These are phyloP conservation scores for Eptatretus atami DNA, from an alignment of 2,797 vertebrate genomes.

Conservation along the genomic window DNA sequence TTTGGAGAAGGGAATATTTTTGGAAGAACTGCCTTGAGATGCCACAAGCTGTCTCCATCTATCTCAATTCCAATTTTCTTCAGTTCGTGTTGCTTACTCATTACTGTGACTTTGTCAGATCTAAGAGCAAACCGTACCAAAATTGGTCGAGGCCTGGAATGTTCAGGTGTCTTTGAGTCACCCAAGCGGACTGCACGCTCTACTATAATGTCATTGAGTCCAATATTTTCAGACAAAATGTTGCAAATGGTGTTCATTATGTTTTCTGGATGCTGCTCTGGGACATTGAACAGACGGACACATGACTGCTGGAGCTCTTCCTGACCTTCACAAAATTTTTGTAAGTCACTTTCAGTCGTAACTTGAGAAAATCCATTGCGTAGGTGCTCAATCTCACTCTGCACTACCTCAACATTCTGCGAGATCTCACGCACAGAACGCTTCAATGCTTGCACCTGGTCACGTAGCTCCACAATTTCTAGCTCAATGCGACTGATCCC, in stretches of 20 bases:
- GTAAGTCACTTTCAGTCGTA: not conserved
- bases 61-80: too few relatives aligned
- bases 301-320: slow-evolving; percentile 58
- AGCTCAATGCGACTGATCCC: slow-evolving; percentile 97
- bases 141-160: too few relatives aligned
- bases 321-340: slow-evolving; percentile 72
- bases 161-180: slow-evolving; percentile 12
- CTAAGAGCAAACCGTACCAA: too few relatives aligned
- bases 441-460: slow-evolving; percentile 81
- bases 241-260: slow-evolving; percentile 45
- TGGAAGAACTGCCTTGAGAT: too few relatives aligned
- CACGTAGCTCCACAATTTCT: slow-evolving; percentile 69
- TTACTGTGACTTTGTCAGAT: too few relatives aligned
- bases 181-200: slow-evolving; percentile 77
- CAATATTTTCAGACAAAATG: slow-evolving; percentile 72
- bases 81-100: too few relatives aligned
- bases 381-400: slow-evolving; percentile 86
- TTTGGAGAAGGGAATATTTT: too few relatives aligned
- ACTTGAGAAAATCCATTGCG: slow-evolving; percentile 64
- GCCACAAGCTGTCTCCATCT: too few relatives aligned
- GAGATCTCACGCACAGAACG: slow-evolving; percentile 97
- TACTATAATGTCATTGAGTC: slow-evolving; percentile 63
- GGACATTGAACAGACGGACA: slow-evolving; percentile 66
- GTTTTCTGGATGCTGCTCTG: slow-evolving; percentile 56
- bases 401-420: slow-evolving; percentile 88